phyloP scores from a whole-genome alignment of 2,113 vertebrate genomes.

The Vidua chalybeata region DNA sequence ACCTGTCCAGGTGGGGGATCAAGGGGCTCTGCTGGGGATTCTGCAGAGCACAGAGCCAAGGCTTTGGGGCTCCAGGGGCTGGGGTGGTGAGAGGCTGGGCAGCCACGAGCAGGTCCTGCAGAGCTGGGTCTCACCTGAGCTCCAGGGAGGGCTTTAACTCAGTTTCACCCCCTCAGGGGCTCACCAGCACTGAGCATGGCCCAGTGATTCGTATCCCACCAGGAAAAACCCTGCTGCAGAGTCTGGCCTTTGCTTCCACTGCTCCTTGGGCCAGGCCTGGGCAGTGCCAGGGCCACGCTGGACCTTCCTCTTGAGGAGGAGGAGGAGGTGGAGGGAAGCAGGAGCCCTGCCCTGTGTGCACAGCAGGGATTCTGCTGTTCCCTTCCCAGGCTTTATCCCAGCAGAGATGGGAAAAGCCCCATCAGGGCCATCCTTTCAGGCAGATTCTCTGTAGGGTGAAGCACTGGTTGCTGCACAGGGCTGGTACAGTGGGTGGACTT shows the following conservation, averaged over 20 bases:
- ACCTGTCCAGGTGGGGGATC: neutral
- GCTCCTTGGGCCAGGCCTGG: neutral
- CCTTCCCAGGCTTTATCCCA: neutral
- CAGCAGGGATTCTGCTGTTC: neutral
- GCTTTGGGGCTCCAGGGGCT: neutral
- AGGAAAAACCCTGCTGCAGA: neutral
- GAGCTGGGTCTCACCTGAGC: neutral
- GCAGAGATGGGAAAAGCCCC: neutral
- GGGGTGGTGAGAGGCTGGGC: neutral
- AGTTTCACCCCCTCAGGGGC: accelerated
- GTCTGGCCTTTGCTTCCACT: neutral
- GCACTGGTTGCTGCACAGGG: neutral
- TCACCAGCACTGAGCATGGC: neutral
- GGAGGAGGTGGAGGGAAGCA: neutral
- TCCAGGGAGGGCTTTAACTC: neutral
- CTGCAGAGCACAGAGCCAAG: neutral
- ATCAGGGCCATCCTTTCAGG: neutral
- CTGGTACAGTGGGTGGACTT: neutral
- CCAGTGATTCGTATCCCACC: neutral
- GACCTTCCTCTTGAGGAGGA: neutral
- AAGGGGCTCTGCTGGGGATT: neutral
- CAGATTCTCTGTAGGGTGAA: neutral
- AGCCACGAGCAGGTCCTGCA: neutral
- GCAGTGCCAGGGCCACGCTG: neutral
- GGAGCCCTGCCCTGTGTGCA: neutral